A percentile compares a stretch with the other conserved stretches of the same genome.
Conservation (phyloP, 37 sponge, comb jelly and placozoan genomes). For the Tethya wilhelma region DNA sequence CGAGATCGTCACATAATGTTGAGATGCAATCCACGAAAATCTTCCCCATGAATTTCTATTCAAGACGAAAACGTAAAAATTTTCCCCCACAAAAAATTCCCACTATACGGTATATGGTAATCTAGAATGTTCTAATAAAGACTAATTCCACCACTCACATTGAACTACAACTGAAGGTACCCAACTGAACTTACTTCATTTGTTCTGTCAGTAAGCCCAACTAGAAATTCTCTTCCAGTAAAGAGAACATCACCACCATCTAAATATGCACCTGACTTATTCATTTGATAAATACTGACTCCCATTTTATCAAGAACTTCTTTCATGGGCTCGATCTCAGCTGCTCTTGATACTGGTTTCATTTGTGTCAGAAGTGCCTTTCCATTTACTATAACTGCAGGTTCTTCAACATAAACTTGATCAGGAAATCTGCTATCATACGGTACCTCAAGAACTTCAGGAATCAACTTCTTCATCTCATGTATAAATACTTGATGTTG, state of each 20-base stretch:
- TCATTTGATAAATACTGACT: conserved; percentile 47
- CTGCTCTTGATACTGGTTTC: conserved; percentile 31
- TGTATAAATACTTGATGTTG: conserved; percentile 61
- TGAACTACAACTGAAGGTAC: background rate
- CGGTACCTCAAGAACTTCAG: conserved; percentile 37
- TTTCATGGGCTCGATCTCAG: conserved; percentile 40
- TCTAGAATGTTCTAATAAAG: too few species aligned
- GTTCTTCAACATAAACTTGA: conserved; percentile 77
- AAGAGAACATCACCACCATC: conserved; percentile 89
- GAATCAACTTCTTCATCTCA: conserved; percentile 42
- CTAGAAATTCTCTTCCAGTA: conserved; percentile 80
- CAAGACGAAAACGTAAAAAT: too few species aligned
- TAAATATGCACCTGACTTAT: conserved; percentile 43
- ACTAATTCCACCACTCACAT: too few species aligned
- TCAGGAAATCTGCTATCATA: conserved; percentile 71
- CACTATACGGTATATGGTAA: too few species aligned
- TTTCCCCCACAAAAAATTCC: too few species aligned
- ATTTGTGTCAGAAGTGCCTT: conserved; percentile 50
- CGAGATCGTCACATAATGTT: too few species aligned
- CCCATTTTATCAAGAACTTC: conserved; percentile 45
- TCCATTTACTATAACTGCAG: conserved; percentile 51
- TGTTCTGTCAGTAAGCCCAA: conserved; percentile 69
- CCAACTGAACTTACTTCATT: conserved; percentile 71
- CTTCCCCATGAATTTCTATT: too few species aligned
- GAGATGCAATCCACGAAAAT: too few species aligned